Percentiles rank a stretch among this genome's conserved stretches.
phyloP scores from a whole-genome alignment of 1,140 invertebrate genomes.

The Megalonaias nervosa region DNA sequence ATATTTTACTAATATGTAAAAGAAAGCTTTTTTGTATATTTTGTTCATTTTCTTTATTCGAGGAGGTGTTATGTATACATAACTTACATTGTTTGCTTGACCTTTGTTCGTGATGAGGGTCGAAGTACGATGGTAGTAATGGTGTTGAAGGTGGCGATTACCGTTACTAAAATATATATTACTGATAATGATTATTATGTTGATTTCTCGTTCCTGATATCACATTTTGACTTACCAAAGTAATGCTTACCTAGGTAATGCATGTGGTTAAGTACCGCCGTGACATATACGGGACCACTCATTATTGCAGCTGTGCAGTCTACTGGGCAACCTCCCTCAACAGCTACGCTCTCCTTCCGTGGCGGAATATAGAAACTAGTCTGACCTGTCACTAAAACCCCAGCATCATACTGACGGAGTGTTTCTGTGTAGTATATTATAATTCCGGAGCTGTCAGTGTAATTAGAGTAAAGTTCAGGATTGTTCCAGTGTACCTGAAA shows the following conservation, averaged over 20 bases:
- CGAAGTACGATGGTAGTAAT: too few relatives aligned
- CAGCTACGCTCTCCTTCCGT: neutral
- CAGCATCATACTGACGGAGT: conserved; percentile 30
- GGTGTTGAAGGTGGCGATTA: too few relatives aligned
- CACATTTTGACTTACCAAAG: too few relatives aligned
- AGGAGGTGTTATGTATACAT: too few relatives aligned
- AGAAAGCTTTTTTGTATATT: too few relatives aligned
- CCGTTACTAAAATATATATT: too few relatives aligned
- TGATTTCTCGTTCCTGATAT: too few relatives aligned
- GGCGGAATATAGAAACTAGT: conserved; percentile 16
- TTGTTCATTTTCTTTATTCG: too few relatives aligned
- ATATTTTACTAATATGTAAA: too few relatives aligned
- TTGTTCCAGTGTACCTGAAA: conserved; percentile 38
- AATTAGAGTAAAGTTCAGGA: neutral
- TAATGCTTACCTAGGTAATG: conserved; percentile 24
- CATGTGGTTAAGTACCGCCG: conserved; percentile 36
- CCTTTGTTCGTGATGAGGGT: too few relatives aligned
- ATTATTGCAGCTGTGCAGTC: conserved; percentile 20
- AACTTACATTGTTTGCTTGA: too few relatives aligned
- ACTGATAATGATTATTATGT: too few relatives aligned
- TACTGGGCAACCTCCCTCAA: conserved; percentile 11
- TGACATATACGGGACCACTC: conserved; percentile 20
- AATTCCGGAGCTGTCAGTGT: conserved; percentile 31
- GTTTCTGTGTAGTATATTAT: conserved; percentile 5
- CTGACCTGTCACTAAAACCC: conserved; percentile 30